Evolutionary conservation across 2,113 vertebrate species (phyloP).

Genomic region (Entelurus aequoreus): DNA sequence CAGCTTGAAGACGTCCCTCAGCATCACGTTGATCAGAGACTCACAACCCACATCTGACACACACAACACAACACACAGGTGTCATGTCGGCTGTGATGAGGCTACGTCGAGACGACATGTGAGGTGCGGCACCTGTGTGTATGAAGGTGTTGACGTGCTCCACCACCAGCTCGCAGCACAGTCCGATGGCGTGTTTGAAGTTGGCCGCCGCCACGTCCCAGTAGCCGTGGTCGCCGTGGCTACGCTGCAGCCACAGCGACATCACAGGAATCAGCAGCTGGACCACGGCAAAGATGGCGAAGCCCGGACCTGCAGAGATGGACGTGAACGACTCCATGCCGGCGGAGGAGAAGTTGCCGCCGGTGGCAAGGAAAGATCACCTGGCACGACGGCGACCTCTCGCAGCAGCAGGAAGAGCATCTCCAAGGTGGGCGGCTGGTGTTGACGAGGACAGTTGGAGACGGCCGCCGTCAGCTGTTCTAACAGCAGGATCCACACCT

Average conservation of each 20-base stretch:
- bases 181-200: constrained; percentile 96
- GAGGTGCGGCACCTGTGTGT: constrained; percentile 73
- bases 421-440: constrained; percentile 92
- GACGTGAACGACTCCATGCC: too few species aligned
- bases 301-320: constrained; percentile 81
- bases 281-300: constrained; percentile 92
- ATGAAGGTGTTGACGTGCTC: constrained; percentile 94
- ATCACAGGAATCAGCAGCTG: constrained; percentile 95
- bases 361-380: constrained; percentile 49
- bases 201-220: constrained; percentile 93
- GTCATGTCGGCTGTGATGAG: not conserved
- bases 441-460: constrained; percentile 93
- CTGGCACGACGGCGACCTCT: constrained; percentile 83
- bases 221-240: constrained; percentile 89
- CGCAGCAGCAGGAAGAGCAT: constrained; percentile 89
- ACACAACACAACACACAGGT: constrained; percentile 1
- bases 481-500: constrained; percentile 91
- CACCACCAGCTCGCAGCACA: constrained; percentile 94
- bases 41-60: constrained; percentile 84
- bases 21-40: constrained; percentile 89
- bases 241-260: constrained; percentile 92
- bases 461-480: constrained; percentile 93
- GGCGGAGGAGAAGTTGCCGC: not conserved
- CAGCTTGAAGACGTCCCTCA: constrained; percentile 93
- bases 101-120: not conserved